Evolutionary conservation across 30 jellyfish, hydroid and myxozoan species (phyloP), one percentile per base, ranked within the genome.

Genomic region (Phacellophora camtschatica): DNA sequence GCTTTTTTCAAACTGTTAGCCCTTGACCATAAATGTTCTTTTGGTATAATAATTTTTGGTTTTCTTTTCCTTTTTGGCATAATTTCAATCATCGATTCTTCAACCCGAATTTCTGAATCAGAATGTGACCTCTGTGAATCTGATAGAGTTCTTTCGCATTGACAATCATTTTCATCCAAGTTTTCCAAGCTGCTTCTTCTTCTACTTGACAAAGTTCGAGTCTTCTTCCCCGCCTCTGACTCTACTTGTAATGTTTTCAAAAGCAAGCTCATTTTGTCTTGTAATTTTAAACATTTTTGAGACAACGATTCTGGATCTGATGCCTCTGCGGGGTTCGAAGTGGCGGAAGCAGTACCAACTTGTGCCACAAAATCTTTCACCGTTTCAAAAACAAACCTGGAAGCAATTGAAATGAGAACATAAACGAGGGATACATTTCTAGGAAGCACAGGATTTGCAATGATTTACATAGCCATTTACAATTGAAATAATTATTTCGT

Each of bases 1-100:
- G 98, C 98, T 64, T 84, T 92, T 85, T 92, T 92, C 57, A 92
- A 85, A 29, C 98, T 92, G 51, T 84, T 92, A 15, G 96, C 98
- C 33, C 98, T 67, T 43, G 98, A 92, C 98, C 98, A 92, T 28
- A 92, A 55, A 54, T 92, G 98, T 54, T 92, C 98, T 31, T 87
- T 92, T 23, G 96, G 95, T 2, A 92, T 84, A 41, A 73, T 59
- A 10, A 77, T 71, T 66, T 89, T 89, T 48, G 84, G 97, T 48
- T 89, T 89, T 12, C 95, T 58, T 66, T 72, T 92, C 55, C 83
- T 67, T 58, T 74, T 85, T 10, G 90, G 88, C 9, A 58, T 23
- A 10, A 61, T 41, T 12, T 74, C 92, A 15, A 42, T 49, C 8
- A 34, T 23, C 8, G 69, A 20, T 48, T 77, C 96, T 41, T 85